Base-by-base conservation (phyloP, 92 coral and sea anemone genomes). In the Anthopleura xanthogrammica region DNA sequence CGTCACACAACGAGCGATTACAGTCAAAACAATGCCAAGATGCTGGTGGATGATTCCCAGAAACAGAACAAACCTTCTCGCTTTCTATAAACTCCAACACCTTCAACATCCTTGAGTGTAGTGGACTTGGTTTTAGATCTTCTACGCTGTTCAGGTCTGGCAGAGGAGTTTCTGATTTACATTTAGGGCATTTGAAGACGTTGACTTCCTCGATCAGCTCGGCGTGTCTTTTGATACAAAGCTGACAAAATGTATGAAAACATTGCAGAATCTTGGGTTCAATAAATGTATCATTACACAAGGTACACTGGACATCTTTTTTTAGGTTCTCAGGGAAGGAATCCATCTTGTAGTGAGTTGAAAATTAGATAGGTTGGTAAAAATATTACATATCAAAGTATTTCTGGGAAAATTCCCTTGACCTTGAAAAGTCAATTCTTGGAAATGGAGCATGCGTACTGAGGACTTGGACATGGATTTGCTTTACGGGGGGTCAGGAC, bases 1-100 rank as follows among this genome's bases (percentile, higher is more conserved):
- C 85, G 41, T 82, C 85, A 72, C 85, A 82, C 75, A 79, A 41
- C 74, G 75, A 79, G 23, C 75, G 55, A 60, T 60, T 19, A 79
- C 77, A 73, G 12, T 73, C 77, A 46, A 73, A 73, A 48, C 77
- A 73, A 46, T 73, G 52, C 48, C 48, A 73, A 73, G 48, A 40
- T 46, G 46, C 20, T 73, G 48, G 46, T 73, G 52, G 20, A 29
- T 73, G 46, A 60, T 40, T 79, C 55, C 19, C 75, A 42, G 74
- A 40, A 60, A 65, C 83, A 42, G 74, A 79, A 43, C 83, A 79
- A 39, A 39, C 23, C 78, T 71, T 82, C 7, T 82, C 77, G 40
- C 43, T 79, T 46, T 79, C 73, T 24, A 60, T 9, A 62, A 79
- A 79, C 83, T 52, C 50, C 50, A 79, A 40, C 1, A 79, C 75